Conservation (phyloP, 2,797 vertebrate species). For the Ctenopoma kingsleyae region DNA sequence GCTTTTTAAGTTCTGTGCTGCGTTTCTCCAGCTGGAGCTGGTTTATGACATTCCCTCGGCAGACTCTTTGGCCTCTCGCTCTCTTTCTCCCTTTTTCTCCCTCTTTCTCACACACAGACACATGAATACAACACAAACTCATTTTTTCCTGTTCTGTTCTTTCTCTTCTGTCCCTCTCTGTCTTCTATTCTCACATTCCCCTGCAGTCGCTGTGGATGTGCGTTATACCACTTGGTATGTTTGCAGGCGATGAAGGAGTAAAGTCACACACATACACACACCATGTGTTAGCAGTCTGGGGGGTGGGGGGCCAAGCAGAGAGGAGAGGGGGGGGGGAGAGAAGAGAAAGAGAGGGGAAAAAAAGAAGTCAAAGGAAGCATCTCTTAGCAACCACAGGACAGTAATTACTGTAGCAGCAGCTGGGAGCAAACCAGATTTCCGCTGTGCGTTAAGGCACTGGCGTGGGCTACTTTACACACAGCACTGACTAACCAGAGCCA, state of each 20-base stretch:
- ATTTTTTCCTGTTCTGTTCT: conserved; percentile 81
- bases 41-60: conserved; percentile 93
- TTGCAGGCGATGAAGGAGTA: conserved; percentile 80
- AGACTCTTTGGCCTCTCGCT: conserved; percentile 86
- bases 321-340: conserved; percentile 35
- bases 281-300: conserved; percentile 86
- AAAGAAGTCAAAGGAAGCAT: conserved; percentile 89
- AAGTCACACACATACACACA: conserved; percentile 74
- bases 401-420: conserved; percentile 95
- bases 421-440: conserved; percentile 94
- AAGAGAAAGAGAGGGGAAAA: conserved; percentile 3
- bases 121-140: conserved; percentile 60
- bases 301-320: conserved; percentile 35
- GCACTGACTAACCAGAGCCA: conserved; percentile 87
- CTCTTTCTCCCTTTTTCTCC: conserved; percentile 39
- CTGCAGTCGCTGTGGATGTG: conserved; percentile 64
- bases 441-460: conserved; percentile 93
- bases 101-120: conserved; percentile 14
- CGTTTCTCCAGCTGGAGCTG: conserved; percentile 92
- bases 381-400: conserved; percentile 95
- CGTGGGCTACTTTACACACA: conserved; percentile 91
- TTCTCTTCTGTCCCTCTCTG: conserved; percentile 70
- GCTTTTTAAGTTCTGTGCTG: conserved; percentile 90
- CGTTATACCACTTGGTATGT: conserved; percentile 82
- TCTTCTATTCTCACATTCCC: conserved; percentile 74